These are phyloP conservation scores for Lepidurus couesii DNA, from an alignment of 1,140 invertebrate species.

Conservation along the genomic window DNA sequence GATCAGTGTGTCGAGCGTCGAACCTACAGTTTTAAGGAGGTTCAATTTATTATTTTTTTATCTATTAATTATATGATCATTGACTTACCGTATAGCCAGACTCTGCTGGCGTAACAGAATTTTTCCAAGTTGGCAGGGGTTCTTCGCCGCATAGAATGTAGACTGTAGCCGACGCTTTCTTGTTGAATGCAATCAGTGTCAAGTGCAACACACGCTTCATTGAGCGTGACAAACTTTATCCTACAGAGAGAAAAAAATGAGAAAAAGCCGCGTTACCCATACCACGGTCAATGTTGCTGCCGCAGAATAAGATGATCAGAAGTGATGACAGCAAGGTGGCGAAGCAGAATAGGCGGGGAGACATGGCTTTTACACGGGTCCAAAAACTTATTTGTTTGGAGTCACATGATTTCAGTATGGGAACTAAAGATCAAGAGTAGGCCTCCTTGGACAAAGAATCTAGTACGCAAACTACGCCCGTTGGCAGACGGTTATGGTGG, in stretches of 20 bases:
- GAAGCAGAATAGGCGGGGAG: neutral
- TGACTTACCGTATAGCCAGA: slow-evolving; percentile 3
- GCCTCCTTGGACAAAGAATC: too few relatives aligned
- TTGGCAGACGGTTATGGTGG: neutral
- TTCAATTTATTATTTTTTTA: neutral
- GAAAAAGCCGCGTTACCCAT: neutral
- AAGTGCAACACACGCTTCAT: slow-evolving; percentile 12
- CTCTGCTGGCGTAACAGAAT: neutral
- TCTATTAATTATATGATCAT: neutral
- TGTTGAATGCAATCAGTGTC: slow-evolving; percentile 11
- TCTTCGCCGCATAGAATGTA: neutral
- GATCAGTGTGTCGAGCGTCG: too few relatives aligned
- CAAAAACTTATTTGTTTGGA: too few relatives aligned
- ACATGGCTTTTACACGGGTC: too few relatives aligned
- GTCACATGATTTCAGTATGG: too few relatives aligned
- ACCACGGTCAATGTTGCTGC: neutral
- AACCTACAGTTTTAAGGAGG: too few relatives aligned
- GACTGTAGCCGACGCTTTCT: neutral
- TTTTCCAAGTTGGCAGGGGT: neutral
- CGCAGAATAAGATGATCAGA: neutral
- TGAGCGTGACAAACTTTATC: slow-evolving; percentile 22
- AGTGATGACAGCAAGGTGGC: neutral
- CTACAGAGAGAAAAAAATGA: neutral
- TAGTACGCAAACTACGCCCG: neutral
- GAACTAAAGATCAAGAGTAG: too few relatives aligned